These are phyloP conservation scores for Conistra vaccinii DNA, from an alignment of 2,888 invertebrate species.

Conservation along the genomic window DNA sequence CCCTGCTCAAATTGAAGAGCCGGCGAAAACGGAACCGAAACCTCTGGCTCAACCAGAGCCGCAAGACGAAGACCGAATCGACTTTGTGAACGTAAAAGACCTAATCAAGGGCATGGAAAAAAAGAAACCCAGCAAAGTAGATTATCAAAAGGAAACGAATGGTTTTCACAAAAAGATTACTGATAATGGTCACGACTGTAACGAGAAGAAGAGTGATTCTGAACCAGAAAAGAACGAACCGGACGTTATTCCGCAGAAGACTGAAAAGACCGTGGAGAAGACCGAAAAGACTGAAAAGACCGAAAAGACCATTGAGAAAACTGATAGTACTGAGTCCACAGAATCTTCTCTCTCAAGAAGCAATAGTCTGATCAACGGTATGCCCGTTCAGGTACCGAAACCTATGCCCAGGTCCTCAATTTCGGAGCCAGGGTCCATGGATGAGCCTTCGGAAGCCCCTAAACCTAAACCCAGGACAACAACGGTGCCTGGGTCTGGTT, in stretches of 20 bases:
- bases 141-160: constrained; percentile 80
- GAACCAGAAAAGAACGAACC: constrained; percentile 71
- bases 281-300: constrained; percentile 66
- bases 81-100: constrained; percentile 91
- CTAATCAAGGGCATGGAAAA: constrained; percentile 92
- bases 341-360: constrained; percentile 82
- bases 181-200: constrained; percentile 80
- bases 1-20: constrained; percentile 76
- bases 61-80: constrained; percentile 88
- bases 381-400: constrained; percentile 92
- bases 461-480: constrained; percentile 94
- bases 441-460: constrained; percentile 86
- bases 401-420: constrained; percentile 95
- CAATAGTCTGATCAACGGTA: constrained; percentile 85
- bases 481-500: constrained; percentile 92
- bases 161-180: constrained; percentile 83
- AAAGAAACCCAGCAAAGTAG: constrained; percentile 78
- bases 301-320: constrained; percentile 76
- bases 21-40: constrained; percentile 71
- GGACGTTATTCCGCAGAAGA: constrained; percentile 67
- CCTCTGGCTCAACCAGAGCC: constrained; percentile 73
- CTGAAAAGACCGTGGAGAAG: constrained; percentile 62
- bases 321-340: constrained; percentile 81
- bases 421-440: constrained; percentile 91
- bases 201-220: constrained; percentile 70